phyloP scores from a whole-genome alignment of 2,113 vertebrate genomes.

The Dicentrarchus labrax region DNA sequence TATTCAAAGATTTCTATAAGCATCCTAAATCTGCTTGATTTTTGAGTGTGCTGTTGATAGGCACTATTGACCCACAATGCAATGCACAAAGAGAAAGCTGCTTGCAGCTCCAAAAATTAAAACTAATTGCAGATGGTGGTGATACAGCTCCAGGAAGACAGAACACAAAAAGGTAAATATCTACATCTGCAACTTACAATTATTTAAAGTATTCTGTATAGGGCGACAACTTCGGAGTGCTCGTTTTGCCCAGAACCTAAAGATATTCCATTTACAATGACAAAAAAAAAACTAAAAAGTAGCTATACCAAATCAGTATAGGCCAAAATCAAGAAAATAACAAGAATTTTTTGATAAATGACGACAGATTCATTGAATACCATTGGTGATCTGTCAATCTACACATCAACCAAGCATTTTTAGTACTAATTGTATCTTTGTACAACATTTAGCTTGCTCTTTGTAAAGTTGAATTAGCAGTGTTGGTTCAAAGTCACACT shows the following conservation, averaged over 20 bases:
- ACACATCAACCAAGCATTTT: neutral
- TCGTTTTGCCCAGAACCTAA: too few relatives aligned
- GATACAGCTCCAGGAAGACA: neutral
- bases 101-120: neutral
- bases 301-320: neutral
- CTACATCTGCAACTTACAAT: neutral
- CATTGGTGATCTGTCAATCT: too few relatives aligned
- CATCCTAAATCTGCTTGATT: neutral
- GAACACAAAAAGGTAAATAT: slow-evolving; percentile 14
- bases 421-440: neutral
- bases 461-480: neutral
- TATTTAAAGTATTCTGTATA: neutral
- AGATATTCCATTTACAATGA: too few relatives aligned
- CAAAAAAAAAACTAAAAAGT: neutral
- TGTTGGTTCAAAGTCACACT: neutral
- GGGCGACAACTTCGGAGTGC: too few relatives aligned
- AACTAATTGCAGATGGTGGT: neutral
- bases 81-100: neutral
- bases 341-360: neutral
- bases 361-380: neutral
- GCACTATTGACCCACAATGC: slow-evolving; percentile 6
- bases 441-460: neutral
- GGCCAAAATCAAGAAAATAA: too few relatives aligned
- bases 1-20: neutral
- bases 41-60: neutral